phyloP scores from a whole-genome alignment of 2,888 invertebrate species.

The Cinara cedri region DNA sequence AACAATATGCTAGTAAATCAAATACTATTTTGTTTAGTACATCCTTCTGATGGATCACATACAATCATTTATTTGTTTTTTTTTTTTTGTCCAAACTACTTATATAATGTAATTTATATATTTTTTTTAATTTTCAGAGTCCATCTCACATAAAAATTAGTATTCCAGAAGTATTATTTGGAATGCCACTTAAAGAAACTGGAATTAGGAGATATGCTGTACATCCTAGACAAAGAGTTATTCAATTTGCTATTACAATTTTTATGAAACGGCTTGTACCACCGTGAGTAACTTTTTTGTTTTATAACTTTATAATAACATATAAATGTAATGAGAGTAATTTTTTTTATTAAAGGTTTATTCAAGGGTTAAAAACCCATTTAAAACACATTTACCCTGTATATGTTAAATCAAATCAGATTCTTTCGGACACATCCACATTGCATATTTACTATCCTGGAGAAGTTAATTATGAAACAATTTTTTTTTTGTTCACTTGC shows the following conservation, averaged over 20 bases:
- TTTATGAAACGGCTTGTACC: constrained; percentile 81
- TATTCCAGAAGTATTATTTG: constrained; percentile 88
- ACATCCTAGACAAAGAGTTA: constrained; percentile 79
- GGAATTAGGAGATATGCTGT: constrained; percentile 89
- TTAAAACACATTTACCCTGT: constrained; percentile 75
- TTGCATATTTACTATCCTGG: constrained; percentile 88
- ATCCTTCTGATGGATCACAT: no score
- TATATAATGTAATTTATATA: not conserved
- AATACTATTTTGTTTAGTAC: no score
- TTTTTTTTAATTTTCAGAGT: constrained; percentile 66
- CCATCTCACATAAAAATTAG: constrained; percentile 84
- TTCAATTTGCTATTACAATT: constrained; percentile 89
- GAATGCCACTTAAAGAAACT: constrained; percentile 86
- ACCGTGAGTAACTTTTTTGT: constrained; percentile 66
- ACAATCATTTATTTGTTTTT: no score
- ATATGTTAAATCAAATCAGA: constrained; percentile 65
- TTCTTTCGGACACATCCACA: constrained; percentile 60
- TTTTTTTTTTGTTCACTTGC: constrained; percentile 82
- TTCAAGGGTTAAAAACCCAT: constrained; percentile 75
- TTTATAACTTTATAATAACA: constrained; percentile 23
- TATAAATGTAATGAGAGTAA: not conserved
- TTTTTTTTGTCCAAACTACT: no score
- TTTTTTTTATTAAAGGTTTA: constrained; percentile 69
- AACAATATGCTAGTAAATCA: no score
- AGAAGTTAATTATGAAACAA: constrained; percentile 82